Base-by-base conservation (phyloP, 2,113 vertebrate species). In the Hypanus sabinus region DNA sequence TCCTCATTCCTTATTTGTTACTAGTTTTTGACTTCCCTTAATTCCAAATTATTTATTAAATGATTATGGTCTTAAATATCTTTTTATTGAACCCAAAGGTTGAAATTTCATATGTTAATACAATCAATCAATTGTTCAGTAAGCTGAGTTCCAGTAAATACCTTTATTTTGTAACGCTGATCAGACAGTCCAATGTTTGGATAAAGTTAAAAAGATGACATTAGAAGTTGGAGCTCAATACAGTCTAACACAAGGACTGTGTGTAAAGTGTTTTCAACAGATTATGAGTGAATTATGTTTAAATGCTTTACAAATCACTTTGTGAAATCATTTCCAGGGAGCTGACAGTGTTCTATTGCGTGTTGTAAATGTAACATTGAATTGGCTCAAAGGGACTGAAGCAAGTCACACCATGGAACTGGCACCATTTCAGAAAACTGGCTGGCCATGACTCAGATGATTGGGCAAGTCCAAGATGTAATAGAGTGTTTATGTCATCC, bases 391-490 rank as follows among this genome's bases (percentile, higher is more conserved):
- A 91, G 65, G 70, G 33, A 38, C 2, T n/a, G 14, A 90, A 65
- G 57, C 70, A 24, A 92, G 90, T 70, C 36, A 93, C 22, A 46
- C 33, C 33, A 93, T 93, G 90, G 36, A 93, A 93, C 90, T 73
- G 33, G 90, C 22, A 93, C 60, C n/a, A 90, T 22, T 93, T 71
- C 36, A 73, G 36, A 71, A 70, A 33, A 71, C 22, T 55, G 20
- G 68, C 22, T 36, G 5, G 2, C 9, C 5, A 93, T 46, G 91
- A 93, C n/a, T 46, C 90, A 73, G 90, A 93, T 71, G 36, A 46
- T 55, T 93, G 68, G 36, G 9, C 36, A 93, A 93, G 24, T 73
- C 70, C 27, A 36, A 73, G 73, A 22, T 27, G 27, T 55, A n/a
- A 57, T 9, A 20, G 60, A 85, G 81, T n/a, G n/a, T 33, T 68